Evolutionary conservation across 1,140 invertebrate genomes (phyloP), one percentile per base, ranked within the genome.

Genomic region (Chymomyza costata): DNA sequence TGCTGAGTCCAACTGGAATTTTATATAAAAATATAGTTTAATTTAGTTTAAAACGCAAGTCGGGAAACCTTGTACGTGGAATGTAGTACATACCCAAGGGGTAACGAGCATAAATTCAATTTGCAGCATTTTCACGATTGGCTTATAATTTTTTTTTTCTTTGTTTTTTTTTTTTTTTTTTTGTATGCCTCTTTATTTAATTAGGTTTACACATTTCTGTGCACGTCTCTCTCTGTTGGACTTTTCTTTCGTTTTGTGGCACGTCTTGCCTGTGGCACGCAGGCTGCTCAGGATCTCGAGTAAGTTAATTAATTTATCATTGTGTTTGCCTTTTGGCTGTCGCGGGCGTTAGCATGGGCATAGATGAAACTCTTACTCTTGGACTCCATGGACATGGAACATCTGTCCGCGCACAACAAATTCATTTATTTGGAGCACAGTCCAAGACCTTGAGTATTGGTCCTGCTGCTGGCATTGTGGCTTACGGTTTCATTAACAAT

Each of bases 231-330:
- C 11, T 53, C 35, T 62, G 49, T 35, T 62, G 32, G 35, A 49
- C 40, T 59, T 62, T 71, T 34, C 3, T 34, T 34, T 34, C n/a
- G 32, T 10, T 34, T 34, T 34, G 32, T 14, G 6, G 3, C 32
- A 10, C 25, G n/a, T 25, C 3, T 8, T 25, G 21, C 21, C 21
- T 25, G 3, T 25, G 3, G 21, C 21, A 25, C 21, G 21, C 21
- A 25, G 21, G 3, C 21, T 25, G 21, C 21, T 25, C 3, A 8
- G 8, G 21, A 8, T 56, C 13, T 38, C 38, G 17, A 39, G 32
- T 21, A 56, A 47, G 54, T 67, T 73, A 73, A 73, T 73, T 73
- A 73, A 73, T 73, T 73, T 73, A 73, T 74, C 65, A 73, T 73
- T 73, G 68, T 73, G 59, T 54, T 71, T 52, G 54, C 43, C 64